Evolutionary conservation across 2,888 invertebrate species (phyloP), one percentile per base, ranked within the genome.

Genomic region (Marasmarcha lunaedactyla): DNA sequence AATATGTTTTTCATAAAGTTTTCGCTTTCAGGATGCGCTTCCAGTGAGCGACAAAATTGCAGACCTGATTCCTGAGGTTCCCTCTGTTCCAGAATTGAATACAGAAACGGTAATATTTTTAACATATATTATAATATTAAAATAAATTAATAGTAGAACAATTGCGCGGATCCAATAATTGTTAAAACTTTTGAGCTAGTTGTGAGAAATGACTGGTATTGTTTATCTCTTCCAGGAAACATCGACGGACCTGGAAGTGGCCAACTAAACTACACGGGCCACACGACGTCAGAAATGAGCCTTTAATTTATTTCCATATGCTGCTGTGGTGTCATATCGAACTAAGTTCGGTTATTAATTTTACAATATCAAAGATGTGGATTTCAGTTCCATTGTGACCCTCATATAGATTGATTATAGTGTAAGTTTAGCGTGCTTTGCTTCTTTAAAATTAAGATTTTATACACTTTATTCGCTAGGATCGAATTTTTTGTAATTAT

Each of bases 351-450:
- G 55, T 57, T 54, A 55, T 53, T 65, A 52, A 57, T 63, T 61
- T 63, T 63, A 55, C 62, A 56, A 59, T 63, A 57, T 66, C 63
- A 59, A 61, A 59, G 62, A 69, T 63, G 64, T 67, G 70, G 62
- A 73, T 71, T 72, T 69, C 61, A 60, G 65, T 74, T 72, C 69
- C 59, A 63, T 14, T 34, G 66, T 69, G 68, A 74, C 72, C 61
- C 70, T 64, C 66, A 65, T 68, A 69, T 71, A 76, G 66, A 70
- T 70, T 64, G 67, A 71, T 70, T 69, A 69, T 79, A 77, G 73
- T 69, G 63, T 81, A 83, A 83, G 83, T 74, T 81, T 73, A 83
- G 83, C 71, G 76, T 79, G 83, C 79, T 81, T 81, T 79, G 83
- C 81, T 83, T 81, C 66, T 73, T 65, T 77, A 74, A 70, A 74